Evolutionary conservation across 1,140 invertebrate species (phyloP), one percentile per base, ranked within the genome.

Genomic region (Drosophila leontia): DNA sequence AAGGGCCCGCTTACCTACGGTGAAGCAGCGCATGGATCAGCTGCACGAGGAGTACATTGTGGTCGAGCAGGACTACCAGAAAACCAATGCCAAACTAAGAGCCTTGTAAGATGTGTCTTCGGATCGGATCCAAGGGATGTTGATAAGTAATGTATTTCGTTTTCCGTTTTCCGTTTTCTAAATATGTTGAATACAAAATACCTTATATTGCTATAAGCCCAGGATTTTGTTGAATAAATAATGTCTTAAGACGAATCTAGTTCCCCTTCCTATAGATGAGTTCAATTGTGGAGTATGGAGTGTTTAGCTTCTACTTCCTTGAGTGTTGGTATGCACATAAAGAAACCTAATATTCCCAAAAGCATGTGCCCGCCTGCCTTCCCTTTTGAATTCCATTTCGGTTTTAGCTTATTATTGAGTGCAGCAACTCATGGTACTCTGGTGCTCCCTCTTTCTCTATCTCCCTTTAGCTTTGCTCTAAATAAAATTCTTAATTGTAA

Each of bases 141-240:
- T 78, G 78, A 90, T 78, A 72, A 91, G 72, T 86, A 86, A 90
- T 91, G 87, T 91, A 77, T n/a, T n/a, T n/a, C n/a, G n/a, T n/a
- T n/a, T 91, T 82, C 81, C 64, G 50, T 72, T 88, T 88, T 77
- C 63, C 63, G 35, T 56, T 53, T 85, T 86, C 62, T 69, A 77
- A 82, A 83, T 87, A 86, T 82, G 68, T 82, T 88, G 84, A 88
- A 83, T 83, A 91, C 87, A 91, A 91, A 91, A 87, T 87, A 80
- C 72, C 87, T 69, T 91, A 78, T 91, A 59, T 91, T 91, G 84
- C 84, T 84, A 80, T 88, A 88, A 88, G 77, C 77, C 77, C 80
- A 88, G 72, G 68, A 80, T 82, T 80, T 64, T 67, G 53, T 83
- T 74, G 77, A 87, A 87, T 84, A 87, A 87, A 87, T 71, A 78